These are phyloP conservation scores for Zaprionus camerounensis DNA, from an alignment of 1,140 invertebrate genomes.

Conservation along the genomic window DNA sequence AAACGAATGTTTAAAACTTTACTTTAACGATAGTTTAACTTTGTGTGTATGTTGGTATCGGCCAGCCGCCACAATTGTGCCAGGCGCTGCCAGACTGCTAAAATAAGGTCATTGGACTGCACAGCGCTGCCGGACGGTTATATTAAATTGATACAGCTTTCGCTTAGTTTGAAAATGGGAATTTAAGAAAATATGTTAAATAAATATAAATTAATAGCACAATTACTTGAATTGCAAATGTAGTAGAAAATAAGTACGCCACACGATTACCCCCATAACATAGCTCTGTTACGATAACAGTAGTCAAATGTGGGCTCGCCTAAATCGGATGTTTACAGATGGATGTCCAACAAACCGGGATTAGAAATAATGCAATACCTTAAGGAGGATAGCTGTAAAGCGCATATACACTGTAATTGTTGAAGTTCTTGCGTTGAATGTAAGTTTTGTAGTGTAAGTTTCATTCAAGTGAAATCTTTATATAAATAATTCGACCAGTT, in stretches of 20 bases:
- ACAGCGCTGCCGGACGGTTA: background rate
- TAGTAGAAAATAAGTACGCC: background rate
- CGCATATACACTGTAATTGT: background rate
- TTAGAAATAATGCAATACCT: constrained; percentile 2
- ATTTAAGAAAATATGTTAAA: background rate
- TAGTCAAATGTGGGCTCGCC: background rate
- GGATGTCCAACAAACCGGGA: background rate
- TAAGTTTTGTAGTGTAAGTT: background rate
- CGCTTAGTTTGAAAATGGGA: background rate
- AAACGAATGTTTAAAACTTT: background rate
- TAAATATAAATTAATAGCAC: background rate
- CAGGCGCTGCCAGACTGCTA: background rate
- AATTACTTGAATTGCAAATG: background rate
- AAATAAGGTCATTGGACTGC: background rate
- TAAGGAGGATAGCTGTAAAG: background rate
- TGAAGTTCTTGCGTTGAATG: background rate
- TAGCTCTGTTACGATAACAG: background rate
- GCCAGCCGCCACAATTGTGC: background rate
- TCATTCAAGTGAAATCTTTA: background rate
- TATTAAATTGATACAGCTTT: background rate
- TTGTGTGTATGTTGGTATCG: background rate
- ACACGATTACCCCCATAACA: background rate
- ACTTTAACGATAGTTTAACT: background rate
- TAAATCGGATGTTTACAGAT: background rate
- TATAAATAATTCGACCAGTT: background rate